These are phyloP conservation scores for Merodon equestris DNA, from an alignment of 2,888 invertebrate species.

Conservation along the genomic window DNA sequence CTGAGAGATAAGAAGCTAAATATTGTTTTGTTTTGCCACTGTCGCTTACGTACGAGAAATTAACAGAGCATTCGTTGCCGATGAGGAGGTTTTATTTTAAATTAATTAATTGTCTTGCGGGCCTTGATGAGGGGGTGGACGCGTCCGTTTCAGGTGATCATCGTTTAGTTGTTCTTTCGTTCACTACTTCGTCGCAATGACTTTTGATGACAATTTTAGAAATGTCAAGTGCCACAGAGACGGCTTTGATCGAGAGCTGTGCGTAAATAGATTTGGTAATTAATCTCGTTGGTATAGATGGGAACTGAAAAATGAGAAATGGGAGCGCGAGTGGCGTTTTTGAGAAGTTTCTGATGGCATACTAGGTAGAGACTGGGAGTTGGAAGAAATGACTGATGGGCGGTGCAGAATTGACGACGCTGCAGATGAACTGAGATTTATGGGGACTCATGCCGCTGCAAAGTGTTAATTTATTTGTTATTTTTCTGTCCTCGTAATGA, in stretches of 20 bases:
- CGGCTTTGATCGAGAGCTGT: neutral
- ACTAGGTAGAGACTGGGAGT: too few relatives aligned
- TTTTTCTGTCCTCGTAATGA: too few relatives aligned
- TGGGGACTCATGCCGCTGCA: too few relatives aligned
- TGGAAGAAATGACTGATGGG: too few relatives aligned
- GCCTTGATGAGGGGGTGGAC: constrained; percentile 12
- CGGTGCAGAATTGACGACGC: too few relatives aligned
- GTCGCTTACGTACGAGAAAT: neutral
- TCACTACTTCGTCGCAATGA: neutral
- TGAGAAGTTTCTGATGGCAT: too few relatives aligned
- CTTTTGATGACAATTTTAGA: constrained; percentile 30
- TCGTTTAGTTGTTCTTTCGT: neutral
- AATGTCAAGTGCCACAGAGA: constrained; percentile 26
- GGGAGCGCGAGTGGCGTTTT: constrained; percentile 14
- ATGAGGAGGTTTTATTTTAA: constrained; percentile 40
- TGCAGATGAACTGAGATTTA: too few relatives aligned
- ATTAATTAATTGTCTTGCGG: constrained; percentile 56
- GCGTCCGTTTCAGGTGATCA: constrained; percentile 45
- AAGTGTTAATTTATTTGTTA: too few relatives aligned
- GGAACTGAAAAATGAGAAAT: constrained; percentile 38
- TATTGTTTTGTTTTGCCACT: constrained; percentile 46
- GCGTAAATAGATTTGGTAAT: constrained; percentile 9
- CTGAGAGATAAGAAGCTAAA: constrained; percentile 24
- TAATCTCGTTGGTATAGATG: neutral
- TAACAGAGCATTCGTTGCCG: neutral